Conservation (phyloP, 2,113 vertebrate genomes). For the Recurvirostra avosetta region DNA sequence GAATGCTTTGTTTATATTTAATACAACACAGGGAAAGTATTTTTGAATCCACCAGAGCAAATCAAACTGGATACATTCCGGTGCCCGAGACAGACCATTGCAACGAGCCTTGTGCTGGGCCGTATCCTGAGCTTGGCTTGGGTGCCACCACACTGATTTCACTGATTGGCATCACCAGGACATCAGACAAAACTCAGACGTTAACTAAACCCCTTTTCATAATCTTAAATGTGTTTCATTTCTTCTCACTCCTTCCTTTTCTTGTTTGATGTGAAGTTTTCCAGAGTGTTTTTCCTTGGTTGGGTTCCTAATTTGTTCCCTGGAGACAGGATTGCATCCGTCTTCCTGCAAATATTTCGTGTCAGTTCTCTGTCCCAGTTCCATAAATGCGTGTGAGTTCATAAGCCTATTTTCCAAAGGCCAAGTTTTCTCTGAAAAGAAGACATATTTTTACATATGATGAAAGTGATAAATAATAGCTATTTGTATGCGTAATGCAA, state of each 20-base stretch:
- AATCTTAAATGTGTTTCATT: not conserved
- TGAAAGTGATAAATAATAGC: constrained; percentile 37
- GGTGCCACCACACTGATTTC: not conserved
- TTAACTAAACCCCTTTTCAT: not conserved
- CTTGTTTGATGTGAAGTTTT: constrained; percentile 37
- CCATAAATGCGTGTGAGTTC: not conserved
- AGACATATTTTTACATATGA: not conserved
- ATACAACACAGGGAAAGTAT: not conserved
- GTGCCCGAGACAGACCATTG: not conserved
- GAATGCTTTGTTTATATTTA: constrained; percentile 11
- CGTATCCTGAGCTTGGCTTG: not conserved
- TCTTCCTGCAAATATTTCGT: not conserved
- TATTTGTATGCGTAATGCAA: not conserved
- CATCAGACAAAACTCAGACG: not conserved
- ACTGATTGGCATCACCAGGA: not conserved
- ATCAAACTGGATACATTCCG: not conserved
- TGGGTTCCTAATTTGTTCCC: not conserved
- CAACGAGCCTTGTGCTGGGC: not conserved
- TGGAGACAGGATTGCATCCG: constrained; percentile 17
- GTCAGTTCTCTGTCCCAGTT: constrained; percentile 11
- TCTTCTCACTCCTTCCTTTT: not conserved
- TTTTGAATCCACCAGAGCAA: not conserved
- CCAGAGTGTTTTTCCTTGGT: constrained; percentile 19
- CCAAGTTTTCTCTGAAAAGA: not conserved
- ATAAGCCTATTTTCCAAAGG: not conserved